A percentile compares a stretch with the other conserved stretches of the same genome.
Conservation (phyloP, 2,888 invertebrate species). For the Polymixis flavicincta region DNA sequence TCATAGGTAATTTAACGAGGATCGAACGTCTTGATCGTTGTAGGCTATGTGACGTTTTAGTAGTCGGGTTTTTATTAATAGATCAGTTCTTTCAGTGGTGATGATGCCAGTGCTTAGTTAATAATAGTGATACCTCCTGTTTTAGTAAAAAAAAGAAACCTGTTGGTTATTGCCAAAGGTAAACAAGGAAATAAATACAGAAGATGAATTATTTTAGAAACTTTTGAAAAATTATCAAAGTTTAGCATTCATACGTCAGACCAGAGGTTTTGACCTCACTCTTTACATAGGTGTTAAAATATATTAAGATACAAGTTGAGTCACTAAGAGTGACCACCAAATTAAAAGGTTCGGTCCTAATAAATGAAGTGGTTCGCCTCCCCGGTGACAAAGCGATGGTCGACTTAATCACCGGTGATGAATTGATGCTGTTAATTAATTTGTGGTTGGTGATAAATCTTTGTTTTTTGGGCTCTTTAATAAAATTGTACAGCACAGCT, state of each 20-base stretch:
- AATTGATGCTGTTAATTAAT: conserved; percentile 28
- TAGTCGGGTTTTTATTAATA: no score
- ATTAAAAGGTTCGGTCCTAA: conserved; percentile 25
- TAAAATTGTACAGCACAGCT: neutral
- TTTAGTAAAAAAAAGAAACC: neutral
- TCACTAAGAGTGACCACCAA: conserved; percentile 10
- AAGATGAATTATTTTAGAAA: neutral
- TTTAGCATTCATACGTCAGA: neutral
- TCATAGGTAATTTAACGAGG: no score
- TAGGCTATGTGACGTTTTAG: no score
- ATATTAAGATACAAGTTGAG: conserved; percentile 7
- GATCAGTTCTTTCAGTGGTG: neutral
- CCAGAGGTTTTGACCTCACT: neutral
- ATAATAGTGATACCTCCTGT: neutral
- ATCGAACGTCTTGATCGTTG: no score
- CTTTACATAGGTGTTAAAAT: neutral
- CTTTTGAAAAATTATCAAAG: neutral
- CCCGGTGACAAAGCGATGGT: conserved; percentile 11
- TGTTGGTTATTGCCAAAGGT: neutral
- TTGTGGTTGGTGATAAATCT: neutral
- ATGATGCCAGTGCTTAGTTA: neutral
- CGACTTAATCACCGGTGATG: conserved; percentile 42
- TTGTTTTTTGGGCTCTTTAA: neutral
- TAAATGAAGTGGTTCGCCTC: conserved; percentile 16
- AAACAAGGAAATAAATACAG: neutral